Evolutionary conservation across 2,797 vertebrate genomes (phyloP), one percentile per base, ranked within the genome.

Genomic region (Phrynocephalus vlangalii): DNA sequence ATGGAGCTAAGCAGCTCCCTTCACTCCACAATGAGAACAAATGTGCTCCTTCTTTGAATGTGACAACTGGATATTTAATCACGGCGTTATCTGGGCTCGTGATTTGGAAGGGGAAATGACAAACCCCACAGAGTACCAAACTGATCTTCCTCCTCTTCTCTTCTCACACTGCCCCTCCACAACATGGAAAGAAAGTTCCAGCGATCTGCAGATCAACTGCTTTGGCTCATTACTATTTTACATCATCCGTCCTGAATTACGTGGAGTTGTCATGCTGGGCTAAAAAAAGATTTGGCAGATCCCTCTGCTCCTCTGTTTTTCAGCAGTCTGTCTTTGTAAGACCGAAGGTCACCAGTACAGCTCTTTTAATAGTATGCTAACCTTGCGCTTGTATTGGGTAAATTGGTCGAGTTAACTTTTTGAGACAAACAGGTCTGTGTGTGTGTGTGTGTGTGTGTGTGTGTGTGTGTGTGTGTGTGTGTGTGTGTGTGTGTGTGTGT

Each of bases 281-380:
- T 87, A 82, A 81, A 91, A 92, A 93, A 79, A 91, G 26, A 81
- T 87, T 87, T 94, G 92, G 88, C 88, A 90, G 77, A 56, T 82
- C 48, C 33, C 85, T 73, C 84, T 75, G 83, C 66, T 85, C 63
- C 38, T 92, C 82, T 79, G 8, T 91, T 92, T 89, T 94, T 94
- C 87, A 89, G 68, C 86, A 88, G 87, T 86, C 90, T 92, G 82
- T 60, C 88, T 86, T 24, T 77, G 67, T 71, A 11, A 50, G 91
- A 87, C 84, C 52, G 81, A 93, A 94, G 93, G 91, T 92, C 83
- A 71, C 26, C 68, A 33, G 72, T 84, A 78, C 13, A 90, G 79
- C 33, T 88, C 0, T 84, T 84, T 91, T 79, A 0, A 0, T 88
- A 4, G 2, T 30, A 9, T 52, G 87, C 26, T 80, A 33, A 9